Conservation (phyloP, 1,140 invertebrate species). For the Aphidius gifuensis region DNA sequence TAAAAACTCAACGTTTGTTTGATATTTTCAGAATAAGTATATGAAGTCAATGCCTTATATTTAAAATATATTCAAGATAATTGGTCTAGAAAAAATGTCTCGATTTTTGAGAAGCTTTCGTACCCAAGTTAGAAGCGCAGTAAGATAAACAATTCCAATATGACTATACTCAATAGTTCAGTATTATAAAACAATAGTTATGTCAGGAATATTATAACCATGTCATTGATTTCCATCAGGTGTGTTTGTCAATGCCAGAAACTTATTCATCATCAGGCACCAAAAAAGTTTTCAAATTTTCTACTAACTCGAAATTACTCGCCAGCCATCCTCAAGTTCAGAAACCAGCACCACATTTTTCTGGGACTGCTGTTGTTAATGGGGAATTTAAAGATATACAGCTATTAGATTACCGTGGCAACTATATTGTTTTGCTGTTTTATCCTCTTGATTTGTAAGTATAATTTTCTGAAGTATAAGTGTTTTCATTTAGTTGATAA, state of each 20-base stretch:
- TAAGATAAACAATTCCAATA: no score
- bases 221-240: constrained; percentile 8
- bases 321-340: constrained; percentile 54
- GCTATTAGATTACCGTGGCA: constrained; percentile 82
- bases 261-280: constrained; percentile 16
- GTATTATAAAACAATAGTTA: no score
- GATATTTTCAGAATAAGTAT: no score
- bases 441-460: constrained; percentile 93
- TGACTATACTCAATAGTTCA: no score
- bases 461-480: background rate
- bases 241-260: constrained; percentile 24
- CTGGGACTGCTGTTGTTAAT: constrained; percentile 82
- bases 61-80: no score
- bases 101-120: no score
- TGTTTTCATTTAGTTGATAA: no score
- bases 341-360: constrained; percentile 85
- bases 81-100: no score
- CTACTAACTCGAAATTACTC: constrained; percentile 34
- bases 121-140: no score
- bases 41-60: no score
- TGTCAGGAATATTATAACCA: no score
- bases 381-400: constrained; percentile 88
- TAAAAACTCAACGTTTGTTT: no score
- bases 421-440: constrained; percentile 94
- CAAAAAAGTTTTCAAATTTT: constrained; percentile 34